These are phyloP conservation scores for Prostheceraeus crozeri DNA, from an alignment of 2,888 invertebrate species.

Conservation along the genomic window DNA sequence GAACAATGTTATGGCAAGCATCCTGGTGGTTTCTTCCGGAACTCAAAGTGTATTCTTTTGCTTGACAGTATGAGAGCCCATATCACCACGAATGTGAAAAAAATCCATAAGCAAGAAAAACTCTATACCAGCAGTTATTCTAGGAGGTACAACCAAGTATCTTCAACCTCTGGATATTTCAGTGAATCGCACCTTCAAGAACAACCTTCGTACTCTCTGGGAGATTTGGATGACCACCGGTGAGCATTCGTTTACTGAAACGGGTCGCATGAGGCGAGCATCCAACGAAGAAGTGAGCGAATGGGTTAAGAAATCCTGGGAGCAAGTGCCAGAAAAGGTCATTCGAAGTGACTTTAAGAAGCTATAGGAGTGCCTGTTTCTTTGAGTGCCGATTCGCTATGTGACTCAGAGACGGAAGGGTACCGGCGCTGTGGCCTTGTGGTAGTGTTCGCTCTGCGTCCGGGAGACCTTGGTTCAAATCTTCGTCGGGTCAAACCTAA, in stretches of 20 bases:
- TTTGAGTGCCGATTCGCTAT: no score
- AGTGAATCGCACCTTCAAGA: background rate
- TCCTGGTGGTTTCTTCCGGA: background rate
- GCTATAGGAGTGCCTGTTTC: no score
- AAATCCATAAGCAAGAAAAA: constrained; percentile 30
- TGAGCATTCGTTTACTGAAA: background rate
- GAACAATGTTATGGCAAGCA: background rate
- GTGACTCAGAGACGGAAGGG: no score
- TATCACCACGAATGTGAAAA: background rate
- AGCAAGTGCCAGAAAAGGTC: no score
- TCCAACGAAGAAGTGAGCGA: background rate
- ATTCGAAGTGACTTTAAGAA: no score
- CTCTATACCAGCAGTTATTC: background rate
- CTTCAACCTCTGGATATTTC: constrained; percentile 3
- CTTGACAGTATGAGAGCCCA: background rate
- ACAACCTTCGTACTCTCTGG: background rate
- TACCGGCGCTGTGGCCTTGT: no score
- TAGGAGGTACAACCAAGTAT: background rate
- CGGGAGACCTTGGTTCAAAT: no score
- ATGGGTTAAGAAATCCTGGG: background rate
- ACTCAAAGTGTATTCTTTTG: background rate
- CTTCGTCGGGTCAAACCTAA: no score
- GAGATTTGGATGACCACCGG: background rate
- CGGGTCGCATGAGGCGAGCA: background rate
- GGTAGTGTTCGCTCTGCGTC: no score